Base-by-base conservation (phyloP, 2,113 vertebrate genomes). In the Melanocharis versteri region DNA sequence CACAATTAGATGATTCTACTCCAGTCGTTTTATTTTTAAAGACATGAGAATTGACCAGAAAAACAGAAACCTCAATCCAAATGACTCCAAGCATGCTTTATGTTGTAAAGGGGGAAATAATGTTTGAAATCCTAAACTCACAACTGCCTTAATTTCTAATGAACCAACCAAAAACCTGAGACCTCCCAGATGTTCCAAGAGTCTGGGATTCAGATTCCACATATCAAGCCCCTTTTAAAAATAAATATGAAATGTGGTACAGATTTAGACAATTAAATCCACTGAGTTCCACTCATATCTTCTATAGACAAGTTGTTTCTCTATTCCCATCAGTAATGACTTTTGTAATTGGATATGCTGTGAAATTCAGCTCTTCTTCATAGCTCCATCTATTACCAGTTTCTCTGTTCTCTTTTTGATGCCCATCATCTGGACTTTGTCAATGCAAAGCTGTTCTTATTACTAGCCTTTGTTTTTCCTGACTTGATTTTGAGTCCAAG, bases 401-500 rank as follows among this genome's bases (percentile, higher is more conserved):
- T 94, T 94, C 56, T 88, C 54, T 86, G 65, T 66, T 95, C 76
- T 88, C 79, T 83, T 85, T 94, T 64, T 42, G 81, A 68, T 78
- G 85, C 66, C 62, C 54, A 79, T 97, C 96, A 95, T 94, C 88
- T 96, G 93, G 90, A 96, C 94, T 94, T 93, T 77, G 68, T 93
- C 79, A 72, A 88, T 64, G 47, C 27, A 96, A 93, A 93, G 79
- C 79, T 95, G 87, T 71, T 95, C 82, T 90, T 94, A 86, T 91
- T 94, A 90, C 68, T 58, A 92, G 56, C 56, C 87, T 94, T 96
- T 95, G 83, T 94, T 95, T 89, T 94, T 94, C 66, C 70, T 89
- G 83, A 68, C 76, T 94, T 93, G 78, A 84, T 87, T 96, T 94
- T 8, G 4, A 96, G 83, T 88, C 85, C 61, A 93, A 96, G 58